Evolutionary conservation across 2,113 vertebrate species (phyloP), one percentile per base, ranked within the genome.

Genomic region (Ammodytes marinus): DNA sequence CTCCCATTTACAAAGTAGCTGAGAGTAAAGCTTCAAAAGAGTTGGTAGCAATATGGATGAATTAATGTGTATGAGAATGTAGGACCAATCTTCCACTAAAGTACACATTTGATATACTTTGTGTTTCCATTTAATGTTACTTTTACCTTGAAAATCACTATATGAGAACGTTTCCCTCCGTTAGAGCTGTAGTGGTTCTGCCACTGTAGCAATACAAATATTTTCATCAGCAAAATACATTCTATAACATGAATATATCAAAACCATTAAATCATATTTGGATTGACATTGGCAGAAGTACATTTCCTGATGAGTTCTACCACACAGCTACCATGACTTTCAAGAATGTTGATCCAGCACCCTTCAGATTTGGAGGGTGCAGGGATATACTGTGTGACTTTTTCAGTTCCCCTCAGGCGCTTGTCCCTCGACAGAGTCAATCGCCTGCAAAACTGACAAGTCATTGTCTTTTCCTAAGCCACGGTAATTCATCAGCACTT

Each of bases 401-500:
- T 54, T 39, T 39, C 55, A 1, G 42, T 35, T 57, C 69, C 73
- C 39, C 46, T 27, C 55, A 8, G 39, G 53, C 45, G 54, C 37
- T 15, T 35, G 58, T 80, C 63, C 60, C 84, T 67, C 19, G 72
- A 61, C 35, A 9, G 46, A 79, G 79, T 58, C 82, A 77, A 50
- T 84, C 43, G 46, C 58, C 27, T 69, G 60, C 83, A 83, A 84
- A 84, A 82, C 79, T 90, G 90, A 93, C 90, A 89, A 80, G 86
- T 85, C 91, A 88, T 90, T 89, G 88, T 93, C 89, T 91, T 90
- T 77, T 66, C 79, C 86, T 83, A 86, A 90, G 80, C 85, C 79
- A 40, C 72, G 13, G 92, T 91, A 91, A 94, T 92, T 92, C 89
- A 89, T 92, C 91, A 89, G 88, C 91, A 87, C 90, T 90, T 72